Evolutionary conservation across 2,888 invertebrate genomes (phyloP).

Genomic region (Lymantria monacha): DNA sequence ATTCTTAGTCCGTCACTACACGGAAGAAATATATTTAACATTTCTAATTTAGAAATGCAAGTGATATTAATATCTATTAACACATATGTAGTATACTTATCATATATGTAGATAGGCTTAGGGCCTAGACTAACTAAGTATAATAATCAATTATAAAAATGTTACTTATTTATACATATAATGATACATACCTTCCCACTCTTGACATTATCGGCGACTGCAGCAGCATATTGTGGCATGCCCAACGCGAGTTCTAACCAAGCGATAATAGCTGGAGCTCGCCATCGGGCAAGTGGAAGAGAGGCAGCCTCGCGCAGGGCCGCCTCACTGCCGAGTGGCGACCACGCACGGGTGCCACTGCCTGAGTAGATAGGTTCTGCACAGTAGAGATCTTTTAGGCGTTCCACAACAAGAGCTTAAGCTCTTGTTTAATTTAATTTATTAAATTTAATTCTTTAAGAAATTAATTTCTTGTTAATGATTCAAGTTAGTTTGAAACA

Average conservation of each 20-base stretch:
- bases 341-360: conserved; percentile 84
- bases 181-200: conserved; percentile 90
- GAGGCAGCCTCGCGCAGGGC: conserved; percentile 92
- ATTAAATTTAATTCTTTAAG: too few relatives aligned
- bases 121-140: too few relatives aligned
- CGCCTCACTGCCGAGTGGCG: conserved; percentile 89
- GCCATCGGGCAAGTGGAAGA: conserved; percentile 94
- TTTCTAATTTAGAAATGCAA: too few relatives aligned
- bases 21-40: too few relatives aligned
- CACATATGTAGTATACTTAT: too few relatives aligned
- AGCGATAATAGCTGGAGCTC: conserved; percentile 95
- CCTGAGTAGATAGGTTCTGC: conserved; percentile 77
- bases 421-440: too few relatives aligned
- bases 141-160: too few relatives aligned
- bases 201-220: conserved; percentile 96
- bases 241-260: conserved; percentile 97
- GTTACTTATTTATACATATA: background rate
- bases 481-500: too few relatives aligned
- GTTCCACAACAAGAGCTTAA: conserved; percentile 4
- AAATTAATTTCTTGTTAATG: too few relatives aligned
- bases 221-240: conserved; percentile 95
- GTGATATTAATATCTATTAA: too few relatives aligned
- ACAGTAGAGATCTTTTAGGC: conserved; percentile 14
- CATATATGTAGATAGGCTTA: too few relatives aligned
- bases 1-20: too few relatives aligned